Evolutionary conservation across 2,888 invertebrate genomes (phyloP).

Genomic region (Chymomyza amoena): DNA sequence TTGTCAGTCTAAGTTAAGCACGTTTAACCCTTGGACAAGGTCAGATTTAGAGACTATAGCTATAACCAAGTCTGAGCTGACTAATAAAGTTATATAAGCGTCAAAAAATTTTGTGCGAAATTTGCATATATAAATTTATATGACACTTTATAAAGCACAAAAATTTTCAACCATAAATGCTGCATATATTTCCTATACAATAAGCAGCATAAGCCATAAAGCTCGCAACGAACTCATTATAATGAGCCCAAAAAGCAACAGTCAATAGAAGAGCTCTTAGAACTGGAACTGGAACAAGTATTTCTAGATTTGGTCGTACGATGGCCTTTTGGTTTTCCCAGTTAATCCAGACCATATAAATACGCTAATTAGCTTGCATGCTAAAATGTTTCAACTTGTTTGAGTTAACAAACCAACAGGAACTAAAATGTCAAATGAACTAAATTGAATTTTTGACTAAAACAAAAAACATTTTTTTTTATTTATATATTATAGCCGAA

Average conservation of each 20-base stretch:
- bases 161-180: not conserved
- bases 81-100: constrained; percentile 3
- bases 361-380: not conserved
- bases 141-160: not conserved
- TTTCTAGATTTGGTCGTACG: constrained; percentile 35
- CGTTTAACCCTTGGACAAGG: not conserved
- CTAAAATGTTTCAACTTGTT: not conserved
- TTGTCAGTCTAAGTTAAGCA: not conserved
- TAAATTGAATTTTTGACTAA: constrained; percentile 10
- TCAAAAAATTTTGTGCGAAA: not conserved
- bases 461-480: not conserved
- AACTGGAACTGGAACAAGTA: constrained; percentile 36
- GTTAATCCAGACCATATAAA: constrained; percentile 36
- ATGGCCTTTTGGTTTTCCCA: constrained; percentile 43
- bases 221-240: not conserved
- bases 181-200: not conserved
- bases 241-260: not conserved
- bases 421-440: constrained; percentile 18
- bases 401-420: not conserved
- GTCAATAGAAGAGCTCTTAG: not conserved
- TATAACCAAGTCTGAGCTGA: not conserved
- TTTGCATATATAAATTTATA: constrained; percentile 13
- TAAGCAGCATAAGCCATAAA: too few relatives aligned
- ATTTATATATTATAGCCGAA: too few relatives aligned
- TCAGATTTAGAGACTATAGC: not conserved